These are phyloP conservation scores for Caenorhabditis sp. DNA, from an alignment of 2,888 invertebrate species.

Conservation along the genomic window DNA sequence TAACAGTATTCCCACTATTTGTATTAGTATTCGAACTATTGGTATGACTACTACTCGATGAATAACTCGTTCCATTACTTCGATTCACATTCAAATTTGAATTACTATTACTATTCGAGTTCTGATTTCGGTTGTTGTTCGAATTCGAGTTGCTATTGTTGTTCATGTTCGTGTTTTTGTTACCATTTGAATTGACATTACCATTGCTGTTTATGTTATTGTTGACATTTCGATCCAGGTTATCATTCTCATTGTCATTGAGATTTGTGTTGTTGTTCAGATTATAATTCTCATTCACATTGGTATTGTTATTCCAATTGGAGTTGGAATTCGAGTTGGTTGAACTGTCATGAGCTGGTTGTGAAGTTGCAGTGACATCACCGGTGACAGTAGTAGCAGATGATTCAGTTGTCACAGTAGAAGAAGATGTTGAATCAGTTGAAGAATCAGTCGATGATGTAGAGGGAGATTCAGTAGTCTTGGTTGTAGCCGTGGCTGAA, in stretches of 20 bases:
- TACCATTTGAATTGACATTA: background rate
- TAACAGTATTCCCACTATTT: background rate
- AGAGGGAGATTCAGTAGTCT: no score
- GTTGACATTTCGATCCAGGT: background rate
- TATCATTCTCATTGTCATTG: background rate
- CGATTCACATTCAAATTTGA: background rate
- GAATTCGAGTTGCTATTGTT: background rate
- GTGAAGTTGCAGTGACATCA: no score
- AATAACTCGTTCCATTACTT: background rate
- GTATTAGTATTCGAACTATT: background rate
- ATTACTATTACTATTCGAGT: background rate
- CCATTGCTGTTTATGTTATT: no score
- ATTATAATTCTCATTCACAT: background rate
- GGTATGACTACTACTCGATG: background rate
- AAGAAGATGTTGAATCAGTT: no score
- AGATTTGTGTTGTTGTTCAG: background rate
- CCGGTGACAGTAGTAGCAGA: no score
- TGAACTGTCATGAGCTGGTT: no score
- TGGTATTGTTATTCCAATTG: background rate
- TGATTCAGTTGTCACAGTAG: no score
- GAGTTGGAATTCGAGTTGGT: background rate
- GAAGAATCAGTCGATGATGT: no score
- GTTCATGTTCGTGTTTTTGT: background rate
- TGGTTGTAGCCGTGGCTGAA: no score
- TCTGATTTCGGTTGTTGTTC: background rate